phyloP scores from a whole-genome alignment of 2,113 vertebrate species.

The Brachypteracias leptosomus region DNA sequence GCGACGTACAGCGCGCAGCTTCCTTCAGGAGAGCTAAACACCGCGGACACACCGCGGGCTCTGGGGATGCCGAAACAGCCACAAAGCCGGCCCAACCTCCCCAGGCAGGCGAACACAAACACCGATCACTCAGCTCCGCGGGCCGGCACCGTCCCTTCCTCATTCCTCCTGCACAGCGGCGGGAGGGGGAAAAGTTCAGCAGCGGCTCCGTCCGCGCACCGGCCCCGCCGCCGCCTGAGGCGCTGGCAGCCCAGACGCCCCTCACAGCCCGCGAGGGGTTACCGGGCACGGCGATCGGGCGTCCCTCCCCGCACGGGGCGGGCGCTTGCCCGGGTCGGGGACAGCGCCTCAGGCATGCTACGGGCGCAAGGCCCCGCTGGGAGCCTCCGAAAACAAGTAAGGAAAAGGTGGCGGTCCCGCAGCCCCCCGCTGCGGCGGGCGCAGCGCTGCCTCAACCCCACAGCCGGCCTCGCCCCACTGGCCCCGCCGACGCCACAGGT shows the following conservation, averaged over 20 bases:
- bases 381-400: background rate
- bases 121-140: background rate
- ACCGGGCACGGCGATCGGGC: too few species aligned
- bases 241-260: background rate
- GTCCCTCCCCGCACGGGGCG: too few species aligned
- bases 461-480: background rate
- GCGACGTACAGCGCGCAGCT: rapidly evolving
- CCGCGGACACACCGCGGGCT: rapidly evolving
- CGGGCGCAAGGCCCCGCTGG: too few species aligned
- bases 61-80: background rate
- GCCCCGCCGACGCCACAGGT: background rate
- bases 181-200: background rate
- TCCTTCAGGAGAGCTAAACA: rapidly evolving
- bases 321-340: background rate
- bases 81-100: background rate
- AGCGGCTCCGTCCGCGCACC: background rate
- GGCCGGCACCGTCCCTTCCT: constrained; percentile 7
- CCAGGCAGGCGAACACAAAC: background rate
- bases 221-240: background rate
- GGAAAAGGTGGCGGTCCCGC: background rate
- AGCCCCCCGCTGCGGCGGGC: background rate
- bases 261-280: too few species aligned
- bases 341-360: background rate
- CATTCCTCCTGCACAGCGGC: background rate
- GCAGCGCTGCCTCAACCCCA: background rate